phyloP scores from a whole-genome alignment of 2,113 vertebrate genomes.

The Chionomys nivalis region DNA sequence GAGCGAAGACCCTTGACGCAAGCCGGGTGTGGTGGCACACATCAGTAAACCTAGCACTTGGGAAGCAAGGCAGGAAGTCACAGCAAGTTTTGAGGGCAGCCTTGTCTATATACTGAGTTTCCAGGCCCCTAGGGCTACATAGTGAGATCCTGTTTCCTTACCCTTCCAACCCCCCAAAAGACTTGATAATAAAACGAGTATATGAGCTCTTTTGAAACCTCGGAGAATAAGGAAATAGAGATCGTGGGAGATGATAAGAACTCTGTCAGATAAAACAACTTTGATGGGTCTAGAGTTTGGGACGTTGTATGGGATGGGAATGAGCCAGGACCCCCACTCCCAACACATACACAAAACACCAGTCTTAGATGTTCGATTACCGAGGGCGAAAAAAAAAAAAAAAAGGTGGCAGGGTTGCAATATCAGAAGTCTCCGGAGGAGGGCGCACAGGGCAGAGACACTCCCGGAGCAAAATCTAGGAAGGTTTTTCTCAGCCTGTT shows the following conservation, averaged over 20 bases:
- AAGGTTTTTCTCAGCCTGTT: not conserved
- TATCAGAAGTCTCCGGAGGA: conserved; percentile 66
- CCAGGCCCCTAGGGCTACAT: too few species aligned
- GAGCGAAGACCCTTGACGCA: not conserved
- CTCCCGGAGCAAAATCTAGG: not conserved
- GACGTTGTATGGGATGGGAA: too few species aligned
- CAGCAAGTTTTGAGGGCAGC: not conserved
- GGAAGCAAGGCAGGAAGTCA: not conserved
- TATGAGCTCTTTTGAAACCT: not conserved
- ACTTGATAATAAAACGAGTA: not conserved
- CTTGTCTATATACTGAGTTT: not conserved
- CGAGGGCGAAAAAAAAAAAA: too few species aligned
- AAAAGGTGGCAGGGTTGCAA: not conserved
- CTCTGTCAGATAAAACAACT: not conserved
- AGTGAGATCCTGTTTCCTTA: not conserved
- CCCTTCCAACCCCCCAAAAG: too few species aligned
- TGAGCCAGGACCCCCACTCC: not conserved
- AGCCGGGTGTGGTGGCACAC: not conserved
- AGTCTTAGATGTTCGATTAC: not conserved
- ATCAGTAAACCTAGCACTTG: not conserved
- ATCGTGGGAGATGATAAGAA: not conserved
- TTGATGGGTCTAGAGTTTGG: not conserved
- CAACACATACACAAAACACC: not conserved
- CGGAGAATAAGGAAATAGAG: not conserved
- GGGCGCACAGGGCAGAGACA: conserved; percentile 55